Percentiles rank a stretch among this genome's conserved stretches.
These are phyloP conservation scores for Synanthedon andrenaeformis DNA, from an alignment of 2,888 invertebrate genomes.

Conservation along the genomic window DNA sequence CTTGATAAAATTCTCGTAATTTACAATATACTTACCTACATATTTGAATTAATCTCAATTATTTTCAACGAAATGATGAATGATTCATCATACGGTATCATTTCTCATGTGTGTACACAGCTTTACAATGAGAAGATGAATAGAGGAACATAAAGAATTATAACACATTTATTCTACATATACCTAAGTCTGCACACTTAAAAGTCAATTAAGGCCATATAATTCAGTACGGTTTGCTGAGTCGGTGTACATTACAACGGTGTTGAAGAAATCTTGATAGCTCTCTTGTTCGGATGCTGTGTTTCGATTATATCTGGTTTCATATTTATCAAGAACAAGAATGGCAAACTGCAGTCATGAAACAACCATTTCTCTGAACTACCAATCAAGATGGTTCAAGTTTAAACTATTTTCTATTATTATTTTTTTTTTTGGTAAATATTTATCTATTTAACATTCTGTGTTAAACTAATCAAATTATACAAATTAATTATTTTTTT, in stretches of 20 bases:
- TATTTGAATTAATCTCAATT: too few species aligned
- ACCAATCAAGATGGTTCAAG: not conserved
- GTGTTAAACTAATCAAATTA: too few species aligned
- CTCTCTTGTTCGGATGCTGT: not conserved
- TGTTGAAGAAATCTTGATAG: slow-evolving; percentile 9
- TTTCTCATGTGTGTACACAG: too few species aligned
- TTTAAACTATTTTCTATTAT: not conserved
- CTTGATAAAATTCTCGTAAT: too few species aligned
- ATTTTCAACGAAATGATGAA: too few species aligned
- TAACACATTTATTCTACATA: too few species aligned
- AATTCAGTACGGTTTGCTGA: not conserved
- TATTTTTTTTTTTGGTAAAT: not conserved
- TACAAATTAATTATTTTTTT: too few species aligned
- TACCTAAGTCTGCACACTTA: slow-evolving; percentile 4
- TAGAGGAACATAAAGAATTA: too few species aligned
- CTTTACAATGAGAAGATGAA: too few species aligned
- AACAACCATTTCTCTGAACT: not conserved
- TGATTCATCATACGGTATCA: too few species aligned
- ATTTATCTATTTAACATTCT: not conserved
- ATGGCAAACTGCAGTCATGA: not conserved
- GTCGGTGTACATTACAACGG: slow-evolving; percentile 5
- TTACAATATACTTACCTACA: too few species aligned
- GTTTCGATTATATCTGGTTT: slow-evolving; percentile 1
- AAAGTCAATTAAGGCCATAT: slow-evolving; percentile 13
- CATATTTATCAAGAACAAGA: slow-evolving; percentile 1